phyloP scores from a whole-genome alignment of 1,140 invertebrate species.

The Anadara kagoshimensis region DNA sequence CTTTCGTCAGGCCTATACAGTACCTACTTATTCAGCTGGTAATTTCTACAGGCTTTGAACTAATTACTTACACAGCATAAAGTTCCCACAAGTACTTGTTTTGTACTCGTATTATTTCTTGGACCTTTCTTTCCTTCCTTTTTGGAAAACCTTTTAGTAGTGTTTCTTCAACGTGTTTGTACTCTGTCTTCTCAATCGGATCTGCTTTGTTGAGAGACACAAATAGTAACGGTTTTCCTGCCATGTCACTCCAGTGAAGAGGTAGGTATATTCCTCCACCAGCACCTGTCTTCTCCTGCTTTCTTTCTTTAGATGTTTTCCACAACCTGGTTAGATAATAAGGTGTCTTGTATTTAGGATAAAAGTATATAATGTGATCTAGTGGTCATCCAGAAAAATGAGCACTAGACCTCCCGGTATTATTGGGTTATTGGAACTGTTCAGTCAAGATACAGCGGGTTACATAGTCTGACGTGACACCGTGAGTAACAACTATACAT shows the following conservation, averaged over 20 bases:
- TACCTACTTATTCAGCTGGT: too few species aligned
- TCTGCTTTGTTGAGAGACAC: neutral
- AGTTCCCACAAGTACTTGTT: constrained; percentile 36
- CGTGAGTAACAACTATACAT: too few species aligned
- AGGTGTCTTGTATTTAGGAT: too few species aligned
- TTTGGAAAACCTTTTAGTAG: constrained; percentile 28
- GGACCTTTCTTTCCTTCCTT: constrained; percentile 19
- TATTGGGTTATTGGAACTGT: too few species aligned
- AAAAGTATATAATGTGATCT: too few species aligned
- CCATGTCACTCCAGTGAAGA: constrained; percentile 29
- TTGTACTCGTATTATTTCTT: constrained; percentile 38
- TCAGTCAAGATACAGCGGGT: too few species aligned
- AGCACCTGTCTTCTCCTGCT: neutral
- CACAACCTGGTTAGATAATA: constrained; percentile 27
- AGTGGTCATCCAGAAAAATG: too few species aligned
- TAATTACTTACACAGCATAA: constrained; percentile 28
- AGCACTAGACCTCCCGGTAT: too few species aligned
- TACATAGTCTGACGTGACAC: too few species aligned
- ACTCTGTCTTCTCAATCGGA: constrained; percentile 8
- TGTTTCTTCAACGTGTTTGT: constrained; percentile 20
- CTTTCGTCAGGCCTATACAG: too few species aligned
- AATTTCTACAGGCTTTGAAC: neutral
- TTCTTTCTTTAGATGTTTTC: constrained; percentile 5
- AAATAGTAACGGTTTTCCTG: neutral
- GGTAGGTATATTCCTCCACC: constrained; percentile 17